Evolutionary conservation across 2,888 invertebrate genomes (phyloP), one percentile per base, ranked within the genome.

Genomic region (Luperina testacea): DNA sequence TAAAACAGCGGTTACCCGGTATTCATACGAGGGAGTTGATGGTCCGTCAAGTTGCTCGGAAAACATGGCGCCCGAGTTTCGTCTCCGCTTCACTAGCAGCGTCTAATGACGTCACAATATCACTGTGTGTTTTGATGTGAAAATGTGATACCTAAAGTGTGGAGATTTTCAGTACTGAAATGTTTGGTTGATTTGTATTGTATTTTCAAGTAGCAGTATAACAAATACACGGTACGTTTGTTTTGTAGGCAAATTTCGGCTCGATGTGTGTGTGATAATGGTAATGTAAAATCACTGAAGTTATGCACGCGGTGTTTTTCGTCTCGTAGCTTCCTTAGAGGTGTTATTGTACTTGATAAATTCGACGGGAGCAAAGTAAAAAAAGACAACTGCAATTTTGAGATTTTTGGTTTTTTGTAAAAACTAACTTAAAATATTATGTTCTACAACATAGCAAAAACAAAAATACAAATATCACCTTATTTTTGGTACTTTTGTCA

Each of bases 1-100:
- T 91, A 91, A 91, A 91, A 91, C 86, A 88, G 86, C 80, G 86
- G 88, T 90, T 89, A 88, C 86, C 78, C 73, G 72, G 86, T 87
- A 88, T 90, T 90, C 89, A 89, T 87, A 82, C 77, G 78, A 70
- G 77, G 42, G 81, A 89, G 83, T 90, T 86, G 88, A 89, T 85
- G 88, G 80, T 77, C 79, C 82, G 81, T 71, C 82, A 83, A 83
- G 72, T 88, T 82, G 76, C 71, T 82, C 42, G 80, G 78, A 81
- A 85, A 89, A 89, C 89, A 87, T 83, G 78, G 77, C 78, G 83
- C 61, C 70, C 51, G 63, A 79, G 76, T 85, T 85, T 79, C 71
- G 70, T 73, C 78, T 61, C 65, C 81, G 83, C 77, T 69, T 77
- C 72, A 69, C 20, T 82, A 76, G 73, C 69, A 64, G 9, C 73